Evolutionary conservation across 2,113 vertebrate species (phyloP).

Genomic region (Pomatorhinus ruficollis): DNA sequence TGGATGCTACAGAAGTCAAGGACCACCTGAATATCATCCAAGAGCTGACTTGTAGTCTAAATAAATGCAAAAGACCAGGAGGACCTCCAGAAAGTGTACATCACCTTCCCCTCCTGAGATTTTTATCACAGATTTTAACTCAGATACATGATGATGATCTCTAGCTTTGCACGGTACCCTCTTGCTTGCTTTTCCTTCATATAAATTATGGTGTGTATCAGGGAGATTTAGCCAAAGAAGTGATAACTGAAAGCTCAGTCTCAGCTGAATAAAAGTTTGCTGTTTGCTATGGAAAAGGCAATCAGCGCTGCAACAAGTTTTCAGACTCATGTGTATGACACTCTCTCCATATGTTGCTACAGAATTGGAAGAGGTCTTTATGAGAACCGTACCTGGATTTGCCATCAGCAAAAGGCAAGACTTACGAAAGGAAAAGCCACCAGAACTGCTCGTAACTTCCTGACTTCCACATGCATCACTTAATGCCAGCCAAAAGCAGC

Average conservation of each 20-base stretch:
- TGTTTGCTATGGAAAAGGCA: not conserved
- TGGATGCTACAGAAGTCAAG: not conserved
- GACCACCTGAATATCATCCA: not conserved
- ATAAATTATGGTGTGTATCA: not conserved
- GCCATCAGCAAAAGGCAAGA: not conserved
- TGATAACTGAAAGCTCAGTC: not conserved
- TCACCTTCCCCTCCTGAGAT: not conserved
- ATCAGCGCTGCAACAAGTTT: not conserved
- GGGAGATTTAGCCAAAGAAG: not conserved
- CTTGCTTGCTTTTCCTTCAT: slow-evolving; percentile 13
- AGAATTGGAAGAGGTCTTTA: not conserved
- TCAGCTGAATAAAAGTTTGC: slow-evolving; percentile 46
- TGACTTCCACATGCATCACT: not conserved
- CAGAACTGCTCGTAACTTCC: not conserved
- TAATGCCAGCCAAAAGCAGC: not conserved
- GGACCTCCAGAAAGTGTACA: not conserved
- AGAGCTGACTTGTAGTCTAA: not conserved
- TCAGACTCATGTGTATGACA: not conserved
- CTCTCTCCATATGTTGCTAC: not conserved
- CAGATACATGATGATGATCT: not conserved
- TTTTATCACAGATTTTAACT: slow-evolving; percentile 36
- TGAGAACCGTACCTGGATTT: not conserved
- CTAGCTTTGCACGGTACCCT: not conserved
- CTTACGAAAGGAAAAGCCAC: not conserved
- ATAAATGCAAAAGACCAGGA: slow-evolving; percentile 19